Base-by-base conservation (phyloP, 2,888 invertebrate genomes). In the Mythimna ferrago region DNA sequence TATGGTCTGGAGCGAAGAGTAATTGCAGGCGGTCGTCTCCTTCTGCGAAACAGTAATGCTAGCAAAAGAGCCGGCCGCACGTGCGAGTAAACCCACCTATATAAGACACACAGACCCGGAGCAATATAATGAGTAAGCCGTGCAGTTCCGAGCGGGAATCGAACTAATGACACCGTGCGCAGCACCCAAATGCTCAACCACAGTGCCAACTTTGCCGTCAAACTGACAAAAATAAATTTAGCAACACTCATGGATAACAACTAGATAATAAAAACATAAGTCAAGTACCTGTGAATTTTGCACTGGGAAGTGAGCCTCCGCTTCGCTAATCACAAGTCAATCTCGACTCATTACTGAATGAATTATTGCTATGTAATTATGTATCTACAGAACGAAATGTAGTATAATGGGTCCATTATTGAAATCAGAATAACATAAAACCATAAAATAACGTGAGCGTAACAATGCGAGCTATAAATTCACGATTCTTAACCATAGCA, bases 391-490 rank as follows among this genome's bases (percentile, higher is more conserved):
- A 65, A 73, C 71, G 62, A 82, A 85, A 82, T 84, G 72, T 71
- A 63, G 66, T 26, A 57, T 78, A 81, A 76, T 76, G 71, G 32
- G 44, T 21, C 62, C 38, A 83, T 85, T 87, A 86, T 77, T 80
- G 66, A 81, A 84, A 86, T 86, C 79, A 86, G 81, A 80, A 80
- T 82, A 83, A 83, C 73, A 74, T 80, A 76, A 71, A 82, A 83
- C 73, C 64, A 76, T 85, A 83, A 84, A 85, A 76, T 75, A 72
- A 73, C 53, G 68, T 77, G 62, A 79, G 68, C 74, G 78, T 74
- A 82, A 82, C 74, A 71, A 73, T 65, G 53, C 21, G 32, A 6
- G 66, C 56, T 32, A 80, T 79, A 72, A 82, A 80, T 71, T 70
- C 68, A 26, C 53, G 48, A 73, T 80, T 67, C 71, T 41, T 26